Percentiles rank a stretch among this genome's conserved stretches.
Conservation (phyloP, 1,140 invertebrate genomes). For the Coboldia fuscipes region DNA sequence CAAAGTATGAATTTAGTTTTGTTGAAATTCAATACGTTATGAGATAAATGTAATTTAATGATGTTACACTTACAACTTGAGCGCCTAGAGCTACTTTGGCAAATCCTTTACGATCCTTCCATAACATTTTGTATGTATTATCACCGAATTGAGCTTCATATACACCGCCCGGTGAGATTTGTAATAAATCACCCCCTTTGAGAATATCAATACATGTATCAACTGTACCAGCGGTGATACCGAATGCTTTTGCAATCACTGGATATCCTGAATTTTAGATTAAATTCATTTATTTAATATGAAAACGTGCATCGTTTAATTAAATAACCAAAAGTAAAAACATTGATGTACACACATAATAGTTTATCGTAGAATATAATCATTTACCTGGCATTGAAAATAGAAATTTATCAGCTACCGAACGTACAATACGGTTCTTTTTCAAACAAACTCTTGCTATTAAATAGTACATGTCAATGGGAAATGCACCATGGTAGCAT, state of each 20-base stretch:
- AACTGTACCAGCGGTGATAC: constrained; percentile 86
- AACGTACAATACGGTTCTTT: constrained; percentile 65
- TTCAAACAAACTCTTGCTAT: constrained; percentile 62
- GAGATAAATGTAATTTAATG: no score
- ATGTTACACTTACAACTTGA: no score
- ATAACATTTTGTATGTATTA: constrained; percentile 78
- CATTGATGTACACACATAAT: no score
- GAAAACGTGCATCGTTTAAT: no score
- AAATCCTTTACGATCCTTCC: constrained; percentile 88
- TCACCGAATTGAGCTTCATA: constrained; percentile 93
- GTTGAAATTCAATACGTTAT: no score
- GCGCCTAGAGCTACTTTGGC: constrained; percentile 90
- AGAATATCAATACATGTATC: constrained; percentile 69
- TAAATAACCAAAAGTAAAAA: no score
- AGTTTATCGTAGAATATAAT: no score
- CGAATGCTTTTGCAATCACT: constrained; percentile 75
- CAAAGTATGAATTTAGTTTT: no score
- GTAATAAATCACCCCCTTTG: constrained; percentile 69
- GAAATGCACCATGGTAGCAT: constrained; percentile 95
- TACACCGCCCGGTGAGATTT: constrained; percentile 93
- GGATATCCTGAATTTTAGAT: no score
- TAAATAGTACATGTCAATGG: constrained; percentile 94
- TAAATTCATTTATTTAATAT: no score
- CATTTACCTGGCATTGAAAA: constrained; percentile 95
- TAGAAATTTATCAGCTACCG: constrained; percentile 86